These are phyloP conservation scores for Anableps anableps DNA, from an alignment of 2,797 vertebrate species.

Conservation along the genomic window DNA sequence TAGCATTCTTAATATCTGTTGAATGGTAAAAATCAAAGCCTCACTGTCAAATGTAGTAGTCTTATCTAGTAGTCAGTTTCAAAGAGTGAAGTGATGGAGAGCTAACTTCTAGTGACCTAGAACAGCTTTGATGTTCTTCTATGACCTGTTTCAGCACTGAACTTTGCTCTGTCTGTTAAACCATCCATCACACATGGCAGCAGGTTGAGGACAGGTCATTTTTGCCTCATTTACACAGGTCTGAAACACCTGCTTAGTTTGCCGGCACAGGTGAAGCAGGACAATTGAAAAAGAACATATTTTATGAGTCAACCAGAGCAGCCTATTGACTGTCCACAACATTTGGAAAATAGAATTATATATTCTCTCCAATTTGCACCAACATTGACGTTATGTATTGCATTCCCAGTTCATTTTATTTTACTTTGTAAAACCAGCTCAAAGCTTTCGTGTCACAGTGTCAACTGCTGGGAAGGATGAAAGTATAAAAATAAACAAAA, in stretches of 20 bases:
- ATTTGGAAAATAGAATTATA: background rate
- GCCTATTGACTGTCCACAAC: background rate
- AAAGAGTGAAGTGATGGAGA: slow-evolving; percentile 37
- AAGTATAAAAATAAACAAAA: background rate
- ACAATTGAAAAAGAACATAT: background rate
- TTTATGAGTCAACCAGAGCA: slow-evolving; percentile 8
- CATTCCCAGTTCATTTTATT: background rate
- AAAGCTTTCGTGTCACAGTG: background rate
- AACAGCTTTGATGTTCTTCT: slow-evolving; percentile 55
- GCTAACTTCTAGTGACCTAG: slow-evolving; percentile 35
- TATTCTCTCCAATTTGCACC: background rate
- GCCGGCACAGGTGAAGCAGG: slow-evolving; percentile 13
- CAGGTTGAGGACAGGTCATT: slow-evolving; percentile 58
- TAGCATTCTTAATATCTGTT: background rate
- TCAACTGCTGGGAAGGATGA: background rate
- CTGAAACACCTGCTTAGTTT: slow-evolving; percentile 54
- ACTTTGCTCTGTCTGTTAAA: slow-evolving; percentile 53
- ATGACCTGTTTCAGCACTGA: slow-evolving; percentile 54
- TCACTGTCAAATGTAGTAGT: background rate
- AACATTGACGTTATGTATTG: background rate
- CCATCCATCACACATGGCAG: slow-evolving; percentile 67
- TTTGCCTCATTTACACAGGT: slow-evolving; percentile 31
- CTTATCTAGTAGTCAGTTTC: slow-evolving; percentile 8
- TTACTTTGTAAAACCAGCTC: background rate
- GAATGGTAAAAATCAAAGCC: background rate